These are phyloP conservation scores for Rhynchotus rufescens DNA, from an alignment of 2,797 vertebrate species.

Conservation along the genomic window DNA sequence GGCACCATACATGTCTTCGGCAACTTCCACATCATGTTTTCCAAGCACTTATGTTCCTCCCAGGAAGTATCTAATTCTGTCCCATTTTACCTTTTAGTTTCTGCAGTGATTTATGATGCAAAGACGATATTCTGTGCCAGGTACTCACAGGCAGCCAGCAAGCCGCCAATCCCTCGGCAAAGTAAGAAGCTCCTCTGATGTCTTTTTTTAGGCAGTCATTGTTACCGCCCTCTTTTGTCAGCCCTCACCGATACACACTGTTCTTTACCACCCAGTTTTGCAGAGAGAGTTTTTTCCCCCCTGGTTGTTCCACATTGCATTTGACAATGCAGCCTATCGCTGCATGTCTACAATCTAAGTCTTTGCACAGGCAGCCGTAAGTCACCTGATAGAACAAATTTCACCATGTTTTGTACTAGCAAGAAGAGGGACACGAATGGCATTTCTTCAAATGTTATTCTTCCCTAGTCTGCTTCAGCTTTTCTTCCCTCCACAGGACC, in stretches of 20 bases:
- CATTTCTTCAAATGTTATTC: neutral
- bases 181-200: neutral
- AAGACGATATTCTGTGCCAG: slow-evolving; percentile 7
- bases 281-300: neutral
- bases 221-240: neutral
- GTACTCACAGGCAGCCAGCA: slow-evolving; percentile 27
- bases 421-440: neutral
- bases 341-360: neutral
- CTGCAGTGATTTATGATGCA: slow-evolving; percentile 14
- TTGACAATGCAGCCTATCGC: neutral
- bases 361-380: neutral
- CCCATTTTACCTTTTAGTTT: slow-evolving; percentile 28
- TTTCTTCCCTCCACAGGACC: neutral
- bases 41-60: neutral
- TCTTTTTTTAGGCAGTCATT: neutral
- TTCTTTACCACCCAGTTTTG: neutral
- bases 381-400: neutral
- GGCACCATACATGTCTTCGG: neutral
- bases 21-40: neutral
- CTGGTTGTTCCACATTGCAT: neutral
- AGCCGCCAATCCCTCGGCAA: neutral
- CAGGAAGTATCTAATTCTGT: slow-evolving; percentile 49
- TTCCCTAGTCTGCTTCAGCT: neutral
- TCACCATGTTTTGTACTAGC: neutral
- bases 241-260: neutral